Base-by-base conservation (phyloP, 2,113 vertebrate genomes). In the Cepphus grylle region DNA sequence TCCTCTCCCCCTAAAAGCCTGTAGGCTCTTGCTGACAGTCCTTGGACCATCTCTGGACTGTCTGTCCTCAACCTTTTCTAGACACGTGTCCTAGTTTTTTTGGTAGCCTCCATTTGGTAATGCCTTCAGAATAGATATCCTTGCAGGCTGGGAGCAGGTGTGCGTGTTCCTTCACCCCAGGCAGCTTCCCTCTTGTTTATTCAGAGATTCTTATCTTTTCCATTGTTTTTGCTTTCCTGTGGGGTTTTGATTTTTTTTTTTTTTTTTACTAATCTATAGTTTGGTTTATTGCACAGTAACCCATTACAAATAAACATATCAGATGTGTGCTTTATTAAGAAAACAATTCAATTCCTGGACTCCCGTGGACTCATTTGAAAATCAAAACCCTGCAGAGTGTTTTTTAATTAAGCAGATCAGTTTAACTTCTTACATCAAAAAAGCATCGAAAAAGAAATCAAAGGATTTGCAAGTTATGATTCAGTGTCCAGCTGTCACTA, bases 311-410 rank as follows among this genome's bases (percentile, higher is more conserved):
- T 84, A 95, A 96, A 91, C 77, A 32, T 36, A 74, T 40, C 56
- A 29, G 53, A 30, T 43, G 22, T 88, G 85, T 94, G 36, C 52
- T 79, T 91, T 94, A 63, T 58, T 90, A 87, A 89, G 84, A 94
- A 90, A 96, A 95, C 78, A 91, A 6, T 79, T 90, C 8, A 79
- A 34, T 96, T 96, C 84, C 78, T 94, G 58, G 58, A 56, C 43
- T 95, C 91, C 81, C 1, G 2, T 82, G 61, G 62, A 91, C 34
- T 85, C 40, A 56, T 93, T 93, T 93, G 84, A 87, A 95, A 95
- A 95, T 91, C 84, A 87, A 90, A 96, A 87, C 34, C 36, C 53
- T 36, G 40, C 34, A 38, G 93, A 94, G 58, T 82, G 61, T 76
- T 94, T 93, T 94, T 87, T 89, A 72, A 85, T 96, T 91, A 87